phyloP scores from a whole-genome alignment of 2,797 vertebrate genomes.

The Melopsittacus undulatus region DNA sequence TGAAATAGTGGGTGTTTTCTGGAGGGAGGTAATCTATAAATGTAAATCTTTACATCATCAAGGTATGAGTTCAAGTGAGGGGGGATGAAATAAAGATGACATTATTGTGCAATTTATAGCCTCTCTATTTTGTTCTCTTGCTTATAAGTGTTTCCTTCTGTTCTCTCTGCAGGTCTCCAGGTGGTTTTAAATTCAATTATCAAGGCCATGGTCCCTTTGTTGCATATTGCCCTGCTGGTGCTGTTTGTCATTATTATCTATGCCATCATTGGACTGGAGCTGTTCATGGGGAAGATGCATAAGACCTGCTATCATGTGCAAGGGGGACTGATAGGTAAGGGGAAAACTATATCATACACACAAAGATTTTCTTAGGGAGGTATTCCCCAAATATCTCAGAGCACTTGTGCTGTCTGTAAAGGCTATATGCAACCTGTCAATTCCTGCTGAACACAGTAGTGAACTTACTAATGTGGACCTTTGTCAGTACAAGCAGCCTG shows the following conservation, averaged over 20 bases:
- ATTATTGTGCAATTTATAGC: neutral
- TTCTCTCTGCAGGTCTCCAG: slow-evolving; percentile 88
- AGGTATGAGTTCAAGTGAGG: neutral
- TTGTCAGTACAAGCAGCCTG: neutral
- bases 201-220: slow-evolving; percentile 98
- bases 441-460: neutral
- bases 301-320: slow-evolving; percentile 87
- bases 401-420: neutral
- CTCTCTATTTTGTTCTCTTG: neutral
- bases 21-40: neutral
- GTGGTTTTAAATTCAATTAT: slow-evolving; percentile 99
- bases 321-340: slow-evolving; percentile 79
- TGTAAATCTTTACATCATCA: neutral
- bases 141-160: slow-evolving; percentile 5
- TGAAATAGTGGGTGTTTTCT: neutral
- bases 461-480: neutral
- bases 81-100: neutral
- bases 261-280: slow-evolving; percentile 97
- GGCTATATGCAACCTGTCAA: neutral
- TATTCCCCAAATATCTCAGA: accelerated
- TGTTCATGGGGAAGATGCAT: slow-evolving; percentile 99
- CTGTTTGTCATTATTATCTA: slow-evolving; percentile 99
- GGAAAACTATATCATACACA: accelerated
- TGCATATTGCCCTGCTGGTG: slow-evolving; percentile 97
- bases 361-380: neutral